Evolutionary conservation across 2,113 vertebrate genomes (phyloP), one percentile per base, ranked within the genome.

Genomic region (Castor canadensis): DNA sequence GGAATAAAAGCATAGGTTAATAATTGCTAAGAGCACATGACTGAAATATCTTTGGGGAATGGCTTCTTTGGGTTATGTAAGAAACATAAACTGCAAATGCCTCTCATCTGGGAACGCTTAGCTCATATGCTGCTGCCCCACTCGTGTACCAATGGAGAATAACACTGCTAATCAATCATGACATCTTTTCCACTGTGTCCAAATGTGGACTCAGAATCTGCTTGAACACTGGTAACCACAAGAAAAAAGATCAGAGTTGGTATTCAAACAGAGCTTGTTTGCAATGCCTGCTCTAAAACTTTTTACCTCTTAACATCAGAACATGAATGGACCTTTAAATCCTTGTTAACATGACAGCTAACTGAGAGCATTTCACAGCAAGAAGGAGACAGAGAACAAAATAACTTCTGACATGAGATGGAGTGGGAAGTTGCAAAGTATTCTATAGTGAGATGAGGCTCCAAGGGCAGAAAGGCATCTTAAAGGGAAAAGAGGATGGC

Each of bases 41-140:
- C n/a, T 83, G 20, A 92, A 67, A 40, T 77, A 52, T 90, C 84
- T 84, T 92, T 40, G 40, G 69, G 72, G 45, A 73, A 13, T 52
- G 76, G 38, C 38, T 73, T 94, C 49, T 52, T 73, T 58, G 24
- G 35, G 4, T 47, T 72, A 38, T 88, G 43, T 64, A 93, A 82
- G 16, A 90, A 87, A 77, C 32, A 24, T 82, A 85, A 26, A 45
- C n/a, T 19, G 0, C 84, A 49, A 87, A n/a, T 62, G 45, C 4
- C 0, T 77, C 13, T 79, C 60, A 56, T 64, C 13, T 58, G 54
- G 43, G 30, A 85, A 66, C 28, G 24, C 3, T 15, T 89, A 93
- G 26, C 5, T 87, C 3, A 26, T 64, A 6, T 45, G 2, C 4
- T 58, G 1, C 32, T 26, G 9, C 2, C 8, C 0, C 9, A 52